These are phyloP conservation scores for Eumerus sabulonum DNA, from an alignment of 2,888 invertebrate genomes.

Conservation along the genomic window DNA sequence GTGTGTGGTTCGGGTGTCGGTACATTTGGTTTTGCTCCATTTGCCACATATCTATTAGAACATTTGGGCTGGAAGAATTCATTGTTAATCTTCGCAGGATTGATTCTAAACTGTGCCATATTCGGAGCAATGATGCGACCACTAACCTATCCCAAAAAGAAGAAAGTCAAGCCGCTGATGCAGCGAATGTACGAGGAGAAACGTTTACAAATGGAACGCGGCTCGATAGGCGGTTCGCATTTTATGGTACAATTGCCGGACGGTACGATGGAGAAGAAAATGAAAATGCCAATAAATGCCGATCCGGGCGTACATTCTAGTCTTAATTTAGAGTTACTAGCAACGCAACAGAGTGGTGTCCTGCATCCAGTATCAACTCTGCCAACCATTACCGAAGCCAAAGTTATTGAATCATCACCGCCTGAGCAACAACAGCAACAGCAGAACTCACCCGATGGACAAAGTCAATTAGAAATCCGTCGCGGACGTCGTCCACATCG, in stretches of 20 bases:
- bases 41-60: constrained; percentile 89
- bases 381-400: constrained; percentile 94
- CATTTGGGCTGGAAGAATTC: constrained; percentile 93
- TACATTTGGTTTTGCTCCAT: constrained; percentile 96
- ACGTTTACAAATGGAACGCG: constrained; percentile 92
- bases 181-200: constrained; percentile 97
- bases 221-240: constrained; percentile 92
- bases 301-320: constrained; percentile 97
- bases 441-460: constrained; percentile 62
- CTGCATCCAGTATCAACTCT: constrained; percentile 91
- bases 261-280: constrained; percentile 92
- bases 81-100: constrained; percentile 93
- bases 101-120: constrained; percentile 94
- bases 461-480: constrained; percentile 70
- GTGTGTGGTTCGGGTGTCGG: constrained; percentile 98
- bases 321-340: constrained; percentile 91
- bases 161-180: constrained; percentile 85
- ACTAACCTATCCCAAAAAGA: constrained; percentile 78
- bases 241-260: constrained; percentile 93
- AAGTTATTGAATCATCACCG: constrained; percentile 79
- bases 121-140: constrained; percentile 83
- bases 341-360: constrained; percentile 84
- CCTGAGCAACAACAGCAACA: constrained; percentile 75
- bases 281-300: constrained; percentile 94
- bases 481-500: constrained; percentile 74